These are phyloP conservation scores for Anadara kagoshimensis DNA, from an alignment of 1,140 invertebrate genomes.

Conservation along the genomic window DNA sequence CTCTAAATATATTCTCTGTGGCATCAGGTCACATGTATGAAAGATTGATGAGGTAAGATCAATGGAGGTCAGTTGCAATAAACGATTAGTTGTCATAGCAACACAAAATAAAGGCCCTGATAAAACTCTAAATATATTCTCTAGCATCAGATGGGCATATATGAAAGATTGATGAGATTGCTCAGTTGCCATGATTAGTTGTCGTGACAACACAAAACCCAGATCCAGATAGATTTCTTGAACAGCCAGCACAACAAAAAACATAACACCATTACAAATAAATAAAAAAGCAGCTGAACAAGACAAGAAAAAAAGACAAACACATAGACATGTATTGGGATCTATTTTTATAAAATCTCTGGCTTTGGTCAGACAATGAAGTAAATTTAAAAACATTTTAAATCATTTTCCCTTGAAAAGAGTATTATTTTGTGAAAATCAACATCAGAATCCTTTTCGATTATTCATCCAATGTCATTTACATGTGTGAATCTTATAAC, in stretches of 20 bases:
- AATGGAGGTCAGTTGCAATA: too few relatives aligned
- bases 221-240: constrained; percentile 87
- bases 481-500: not conserved
- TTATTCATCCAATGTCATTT: not conserved
- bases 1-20: constrained; percentile 98
- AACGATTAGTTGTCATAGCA: constrained; percentile 57
- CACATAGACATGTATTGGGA: too few relatives aligned
- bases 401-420: too few relatives aligned
- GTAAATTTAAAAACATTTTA: too few relatives aligned
- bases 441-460: too few relatives aligned
- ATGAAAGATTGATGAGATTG: constrained; percentile 91
- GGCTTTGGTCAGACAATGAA: too few relatives aligned
- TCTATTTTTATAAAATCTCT: too few relatives aligned
- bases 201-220: constrained; percentile 71
- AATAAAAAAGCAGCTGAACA: too few relatives aligned
- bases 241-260: too few relatives aligned
- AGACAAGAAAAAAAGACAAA: too few relatives aligned
- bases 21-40: constrained; percentile 99
- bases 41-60: constrained; percentile 82
- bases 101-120: constrained; percentile 78
- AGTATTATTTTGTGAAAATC: too few relatives aligned
- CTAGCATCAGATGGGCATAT: constrained; percentile 98
- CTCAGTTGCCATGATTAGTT: not conserved
- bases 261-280: too few relatives aligned
- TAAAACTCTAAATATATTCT: constrained; percentile 98